Conservation (phyloP, 2,113 vertebrate species). For the Emydocephalus ijimae region DNA sequence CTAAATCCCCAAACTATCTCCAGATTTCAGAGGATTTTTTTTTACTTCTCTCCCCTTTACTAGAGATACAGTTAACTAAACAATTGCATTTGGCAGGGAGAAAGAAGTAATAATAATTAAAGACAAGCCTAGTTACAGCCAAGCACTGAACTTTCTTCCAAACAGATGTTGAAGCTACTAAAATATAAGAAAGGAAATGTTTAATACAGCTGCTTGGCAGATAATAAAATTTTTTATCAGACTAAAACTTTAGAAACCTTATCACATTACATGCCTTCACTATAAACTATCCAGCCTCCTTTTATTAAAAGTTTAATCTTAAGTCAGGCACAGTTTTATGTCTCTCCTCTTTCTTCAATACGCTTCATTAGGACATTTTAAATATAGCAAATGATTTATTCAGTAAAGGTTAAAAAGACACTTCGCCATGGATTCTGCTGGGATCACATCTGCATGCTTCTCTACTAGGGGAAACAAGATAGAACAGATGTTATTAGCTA, state of each 20-base stretch:
- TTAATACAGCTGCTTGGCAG: conserved; percentile 16
- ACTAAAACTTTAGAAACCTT: neutral
- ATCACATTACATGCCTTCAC: neutral
- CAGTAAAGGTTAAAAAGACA: neutral
- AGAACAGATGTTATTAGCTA: neutral
- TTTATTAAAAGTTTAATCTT: neutral
- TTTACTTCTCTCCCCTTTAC: neutral
- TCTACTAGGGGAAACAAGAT: neutral
- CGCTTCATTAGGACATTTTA: neutral
- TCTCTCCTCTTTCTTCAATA: neutral
- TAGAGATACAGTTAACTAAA: neutral
- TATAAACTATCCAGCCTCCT: neutral
- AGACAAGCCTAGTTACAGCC: conserved; percentile 1
- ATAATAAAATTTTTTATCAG: neutral
- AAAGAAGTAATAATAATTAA: neutral
- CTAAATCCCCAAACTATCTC: neutral
- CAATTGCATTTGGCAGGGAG: neutral
- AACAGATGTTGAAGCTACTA: neutral
- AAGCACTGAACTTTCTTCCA: conserved; percentile 1
- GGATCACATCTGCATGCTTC: neutral
- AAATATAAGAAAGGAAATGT: conserved; percentile 7
- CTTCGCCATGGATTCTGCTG: neutral
- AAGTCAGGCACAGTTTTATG: neutral
- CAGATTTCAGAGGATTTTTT: neutral
- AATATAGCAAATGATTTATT: neutral